Evolutionary conservation across 1,140 invertebrate species (phyloP).

Genomic region (Eueides isabella): DNA sequence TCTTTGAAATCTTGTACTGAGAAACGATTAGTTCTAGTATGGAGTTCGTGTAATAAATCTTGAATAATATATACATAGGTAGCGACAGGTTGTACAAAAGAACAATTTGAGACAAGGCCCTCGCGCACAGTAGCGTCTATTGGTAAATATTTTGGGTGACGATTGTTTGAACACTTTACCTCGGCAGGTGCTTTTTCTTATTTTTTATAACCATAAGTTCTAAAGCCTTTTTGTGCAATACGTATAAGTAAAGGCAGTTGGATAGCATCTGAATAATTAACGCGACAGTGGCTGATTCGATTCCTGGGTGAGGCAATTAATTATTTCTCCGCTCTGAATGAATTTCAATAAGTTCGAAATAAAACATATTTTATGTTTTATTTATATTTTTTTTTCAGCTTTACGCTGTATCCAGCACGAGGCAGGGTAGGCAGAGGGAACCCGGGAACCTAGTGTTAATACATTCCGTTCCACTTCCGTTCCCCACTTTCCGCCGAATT

Average conservation of each 20-base stretch:
- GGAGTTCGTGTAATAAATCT: conserved; percentile 34
- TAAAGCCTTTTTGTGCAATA: conserved; percentile 22
- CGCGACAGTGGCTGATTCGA: too few relatives aligned
- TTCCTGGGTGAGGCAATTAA: too few relatives aligned
- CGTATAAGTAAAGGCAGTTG: background rate
- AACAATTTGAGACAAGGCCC: conserved; percentile 32
- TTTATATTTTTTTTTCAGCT: too few relatives aligned
- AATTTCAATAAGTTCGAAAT: too few relatives aligned
- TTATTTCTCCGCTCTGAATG: too few relatives aligned
- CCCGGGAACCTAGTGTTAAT: too few relatives aligned
- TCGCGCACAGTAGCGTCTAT: conserved; percentile 38
- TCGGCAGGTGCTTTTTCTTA: conserved; percentile 27
- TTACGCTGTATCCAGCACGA: too few relatives aligned
- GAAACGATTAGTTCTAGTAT: conserved; percentile 2
- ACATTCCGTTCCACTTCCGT: too few relatives aligned
- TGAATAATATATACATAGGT: conserved; percentile 37
- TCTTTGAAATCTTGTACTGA: background rate
- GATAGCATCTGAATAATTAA: too few relatives aligned
- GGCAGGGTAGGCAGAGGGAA: too few relatives aligned
- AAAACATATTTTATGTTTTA: too few relatives aligned
- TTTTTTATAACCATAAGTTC: background rate
- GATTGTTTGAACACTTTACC: conserved; percentile 42
- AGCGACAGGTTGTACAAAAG: conserved; percentile 45
- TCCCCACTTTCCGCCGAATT: too few relatives aligned
- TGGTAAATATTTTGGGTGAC: conserved; percentile 63